phyloP scores from a whole-genome alignment of 2,888 invertebrate species.

The Itoplectis maculator region DNA sequence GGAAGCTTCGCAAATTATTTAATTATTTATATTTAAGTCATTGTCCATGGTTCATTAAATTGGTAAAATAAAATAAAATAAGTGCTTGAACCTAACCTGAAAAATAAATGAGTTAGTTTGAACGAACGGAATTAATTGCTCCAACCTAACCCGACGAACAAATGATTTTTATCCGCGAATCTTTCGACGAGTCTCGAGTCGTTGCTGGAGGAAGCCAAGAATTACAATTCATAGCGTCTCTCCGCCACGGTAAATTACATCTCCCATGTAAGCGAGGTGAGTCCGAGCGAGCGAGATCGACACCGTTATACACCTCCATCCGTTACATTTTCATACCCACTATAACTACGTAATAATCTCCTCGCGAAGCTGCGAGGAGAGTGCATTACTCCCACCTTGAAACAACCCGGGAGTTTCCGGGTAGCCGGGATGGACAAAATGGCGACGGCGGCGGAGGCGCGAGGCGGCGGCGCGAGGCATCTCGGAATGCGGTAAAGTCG shows the following conservation, averaged over 20 bases:
- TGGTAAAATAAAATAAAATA: no score
- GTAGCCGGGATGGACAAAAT: conserved; percentile 54
- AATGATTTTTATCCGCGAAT: background rate
- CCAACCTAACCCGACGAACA: background rate
- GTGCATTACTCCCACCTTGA: conserved; percentile 54
- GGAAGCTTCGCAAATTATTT: no score
- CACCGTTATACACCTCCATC: conserved; percentile 68
- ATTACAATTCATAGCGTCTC: conserved; percentile 47
- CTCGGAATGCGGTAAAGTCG: conserved; percentile 25
- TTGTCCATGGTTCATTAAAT: no score
- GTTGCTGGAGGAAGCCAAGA: background rate
- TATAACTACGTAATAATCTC: conserved; percentile 63
- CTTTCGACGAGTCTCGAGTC: background rate
- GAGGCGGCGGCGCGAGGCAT: conserved; percentile 32
- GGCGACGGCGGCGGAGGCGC: conserved; percentile 40
- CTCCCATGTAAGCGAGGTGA: conserved; percentile 54
- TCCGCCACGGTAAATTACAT: conserved; percentile 59
- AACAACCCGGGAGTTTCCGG: conserved; percentile 60
- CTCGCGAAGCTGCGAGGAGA: conserved; percentile 47
- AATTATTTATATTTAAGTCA: no score
- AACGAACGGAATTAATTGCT: no score
- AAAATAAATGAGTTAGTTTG: no score
- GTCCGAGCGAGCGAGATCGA: conserved; percentile 52
- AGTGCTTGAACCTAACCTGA: no score
- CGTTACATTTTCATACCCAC: conserved; percentile 68